Percentiles rank a stretch among this genome's conserved stretches.
phyloP scores from a whole-genome alignment of 2,797 vertebrate species.

The Alfaro cultratus region DNA sequence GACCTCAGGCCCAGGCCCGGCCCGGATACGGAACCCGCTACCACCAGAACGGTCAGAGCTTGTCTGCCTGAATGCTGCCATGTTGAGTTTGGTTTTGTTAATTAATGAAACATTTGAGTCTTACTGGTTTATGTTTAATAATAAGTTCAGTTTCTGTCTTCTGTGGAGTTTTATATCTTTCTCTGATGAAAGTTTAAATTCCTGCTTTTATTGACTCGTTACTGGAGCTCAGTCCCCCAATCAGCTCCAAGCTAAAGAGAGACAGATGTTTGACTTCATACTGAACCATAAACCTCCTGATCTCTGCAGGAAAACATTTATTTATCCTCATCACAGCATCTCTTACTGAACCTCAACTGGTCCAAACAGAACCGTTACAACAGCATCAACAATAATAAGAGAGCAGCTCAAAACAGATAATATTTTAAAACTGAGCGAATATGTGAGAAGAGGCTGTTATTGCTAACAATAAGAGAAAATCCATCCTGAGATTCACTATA shows the following conservation, averaged over 20 bases:
- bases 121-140: not conserved
- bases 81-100: not conserved
- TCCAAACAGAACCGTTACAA: no score
- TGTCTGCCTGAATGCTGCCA: not conserved
- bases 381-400: no score
- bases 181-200: not conserved
- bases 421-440: no score
- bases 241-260: not conserved
- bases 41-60: constrained; percentile 86
- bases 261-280: not conserved
- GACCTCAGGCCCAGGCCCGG: constrained; percentile 71
- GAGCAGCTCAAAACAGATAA: no score
- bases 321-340: no score
- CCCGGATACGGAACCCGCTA: constrained; percentile 89
- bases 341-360: no score
- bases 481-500: not conserved
- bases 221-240: not conserved
- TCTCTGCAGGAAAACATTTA: not conserved
- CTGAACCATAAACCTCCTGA: not conserved
- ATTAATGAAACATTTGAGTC: not conserved
- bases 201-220: constrained; percentile 18
- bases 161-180: not conserved
- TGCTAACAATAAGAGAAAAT: not conserved
- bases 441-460: no score
- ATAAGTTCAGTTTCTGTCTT: not conserved